Evolutionary conservation across 1,140 invertebrate species (phyloP), one percentile per base, ranked within the genome.

Genomic region (Eriosoma lanigerum): DNA sequence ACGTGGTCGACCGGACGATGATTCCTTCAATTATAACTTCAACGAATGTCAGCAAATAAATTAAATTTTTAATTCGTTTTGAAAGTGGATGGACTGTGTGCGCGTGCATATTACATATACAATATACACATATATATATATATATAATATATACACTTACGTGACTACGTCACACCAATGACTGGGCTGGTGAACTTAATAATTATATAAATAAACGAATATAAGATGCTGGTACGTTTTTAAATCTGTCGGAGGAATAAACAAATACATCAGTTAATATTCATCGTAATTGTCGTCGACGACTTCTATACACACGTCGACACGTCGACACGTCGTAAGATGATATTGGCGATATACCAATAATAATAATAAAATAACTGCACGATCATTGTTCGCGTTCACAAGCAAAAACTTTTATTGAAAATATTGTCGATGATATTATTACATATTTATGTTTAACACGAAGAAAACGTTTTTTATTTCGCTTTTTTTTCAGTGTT

Each of bases 21-120:
- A 62, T 62, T 62, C 60, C 29, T 38, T 19, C 29, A 62, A 24
- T 24, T 38, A 38, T 38, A 38, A 38, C 66, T 21, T 46, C 72
- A 32, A 75, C 72, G 72, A 44, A 32, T 76, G 73, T 76, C 73
- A 38, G 54, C 54, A 44, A 76, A 76, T 76, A 76, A 76, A 76
- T 76, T 76, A 58, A 58, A 58, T 56, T 56, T 44, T 12, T 56
- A 76, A 76, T 76, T 58, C 4, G 26, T 76, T 76, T 76, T 38
- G 50, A 76, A 44, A 56, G 50, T 46, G 32, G 21, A n/a, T n/a
- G 32, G 32, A 54, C 21, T 4, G 32, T 29, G 29, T n/a, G 44
- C 38, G 4, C n/a, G 24, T 60, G 66, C 21, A 15, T 48, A 50
- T 44, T n/a, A n/a, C n/a, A 38, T 64, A 32, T 26, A 38, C 26